Evolutionary conservation across 1,140 invertebrate species (phyloP).

Genomic region (Meloidogyne exigua): DNA sequence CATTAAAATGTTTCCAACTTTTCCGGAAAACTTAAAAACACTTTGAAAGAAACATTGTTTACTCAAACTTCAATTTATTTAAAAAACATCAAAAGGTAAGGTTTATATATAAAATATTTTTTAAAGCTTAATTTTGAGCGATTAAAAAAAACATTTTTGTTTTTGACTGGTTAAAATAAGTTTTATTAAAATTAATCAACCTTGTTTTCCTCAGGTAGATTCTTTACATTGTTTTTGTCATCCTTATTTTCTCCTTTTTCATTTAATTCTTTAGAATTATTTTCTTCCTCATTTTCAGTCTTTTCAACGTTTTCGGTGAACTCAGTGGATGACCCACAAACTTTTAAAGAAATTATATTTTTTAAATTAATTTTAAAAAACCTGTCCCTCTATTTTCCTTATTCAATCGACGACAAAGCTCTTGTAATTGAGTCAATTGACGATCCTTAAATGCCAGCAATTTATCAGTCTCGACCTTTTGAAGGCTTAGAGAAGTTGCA

Average conservation of each 20-base stretch:
- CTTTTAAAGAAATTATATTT: not conserved
- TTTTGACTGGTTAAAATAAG: no score
- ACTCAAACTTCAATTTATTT: not conserved
- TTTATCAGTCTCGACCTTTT: constrained; percentile 34
- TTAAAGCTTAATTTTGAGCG: not conserved
- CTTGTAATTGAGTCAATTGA: constrained; percentile 50
- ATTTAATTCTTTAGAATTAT: not conserved
- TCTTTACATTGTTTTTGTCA: not conserved
- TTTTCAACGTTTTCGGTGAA: not conserved
- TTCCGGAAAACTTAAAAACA: not conserved
- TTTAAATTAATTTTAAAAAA: not conserved
- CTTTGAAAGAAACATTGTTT: not conserved
- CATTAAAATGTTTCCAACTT: not conserved
- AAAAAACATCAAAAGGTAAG: not conserved
- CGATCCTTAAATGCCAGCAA: constrained; percentile 36
- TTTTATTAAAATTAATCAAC: not conserved
- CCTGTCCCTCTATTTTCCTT: constrained; percentile 23
- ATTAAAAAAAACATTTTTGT: no score
- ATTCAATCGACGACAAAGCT: constrained; percentile 49
- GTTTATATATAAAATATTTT: not conserved
- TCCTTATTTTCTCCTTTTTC: not conserved
- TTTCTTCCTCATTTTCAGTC: no score
- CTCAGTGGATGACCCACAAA: not conserved
- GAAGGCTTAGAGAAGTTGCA: constrained; percentile 21
- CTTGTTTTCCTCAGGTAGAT: not conserved